A percentile compares a stretch with the other conserved stretches of the same genome.
Conservation (phyloP, 2,797 vertebrate genomes). For the Pseudochromis fuscus region DNA sequence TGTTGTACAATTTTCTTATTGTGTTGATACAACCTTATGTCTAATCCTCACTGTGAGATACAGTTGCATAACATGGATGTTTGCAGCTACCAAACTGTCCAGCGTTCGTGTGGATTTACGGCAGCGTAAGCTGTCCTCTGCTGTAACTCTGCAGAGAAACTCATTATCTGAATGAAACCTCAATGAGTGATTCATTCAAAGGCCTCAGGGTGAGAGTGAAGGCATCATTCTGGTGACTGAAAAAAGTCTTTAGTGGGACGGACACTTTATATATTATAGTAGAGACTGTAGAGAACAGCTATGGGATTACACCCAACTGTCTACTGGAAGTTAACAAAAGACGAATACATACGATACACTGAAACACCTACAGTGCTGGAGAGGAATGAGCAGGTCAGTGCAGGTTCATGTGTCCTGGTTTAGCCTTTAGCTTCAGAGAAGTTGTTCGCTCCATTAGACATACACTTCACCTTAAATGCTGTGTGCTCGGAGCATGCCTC, state of each 20-base stretch:
- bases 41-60: constrained; percentile 27
- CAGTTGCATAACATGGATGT: constrained; percentile 14
- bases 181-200: constrained; percentile 21
- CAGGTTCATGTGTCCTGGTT: constrained; percentile 43
- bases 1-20: constrained; percentile 25
- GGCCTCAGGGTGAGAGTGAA: constrained; percentile 27
- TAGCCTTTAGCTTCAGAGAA: constrained; percentile 56
- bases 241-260: constrained; percentile 32
- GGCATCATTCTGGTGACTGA: constrained; percentile 8
- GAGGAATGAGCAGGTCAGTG: not conserved
- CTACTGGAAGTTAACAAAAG: constrained; percentile 2
- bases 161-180: constrained; percentile 46
- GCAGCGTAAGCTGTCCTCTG: not conserved
- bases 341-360: not conserved
- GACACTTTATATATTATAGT: constrained; percentile 8
- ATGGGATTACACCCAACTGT: not conserved
- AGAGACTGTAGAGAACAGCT: not conserved
- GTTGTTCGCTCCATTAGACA: constrained; percentile 64
- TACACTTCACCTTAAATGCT: constrained; percentile 47
- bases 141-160: constrained; percentile 17
- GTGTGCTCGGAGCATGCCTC: constrained; percentile 23
- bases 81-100: constrained; percentile 6
- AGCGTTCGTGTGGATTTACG: not conserved
- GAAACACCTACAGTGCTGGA: not conserved
- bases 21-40: constrained; percentile 7